Base-by-base conservation (phyloP, 2,797 vertebrate genomes). In the Philypnodon macrostomus region DNA sequence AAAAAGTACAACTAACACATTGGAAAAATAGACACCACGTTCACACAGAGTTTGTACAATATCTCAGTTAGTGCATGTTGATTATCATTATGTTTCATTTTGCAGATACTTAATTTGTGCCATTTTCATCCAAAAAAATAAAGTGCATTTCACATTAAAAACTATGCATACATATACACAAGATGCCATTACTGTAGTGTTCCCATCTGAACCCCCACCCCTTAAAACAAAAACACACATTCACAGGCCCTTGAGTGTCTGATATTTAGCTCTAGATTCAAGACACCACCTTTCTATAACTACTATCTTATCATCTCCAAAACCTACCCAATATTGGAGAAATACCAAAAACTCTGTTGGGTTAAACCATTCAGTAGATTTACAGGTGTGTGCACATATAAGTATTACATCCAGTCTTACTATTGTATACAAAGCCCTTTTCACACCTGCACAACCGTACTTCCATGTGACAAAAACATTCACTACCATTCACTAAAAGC, bases 61-160 rank as follows among this genome's bases (percentile, higher is more conserved):
- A 85, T 86, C 73, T 88, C 77, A 80, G 69, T 86, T 88, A 92
- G 89, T 92, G 90, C 89, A 90, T 87, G 80, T 90, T 79, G 86
- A 87, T 88, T 90, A 89, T 90, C 78, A 4, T 80, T 82, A 85
- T 38, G 76, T 84, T 87, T 83, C 72, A 72, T 89, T 91, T 91
- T 90, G 90, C 90, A 91, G 90, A 89, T 90, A 87, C 81, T 85
- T 87, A 74, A 83, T 75, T 90, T 90, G 89, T 91, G 91, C 90
- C 88, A 83, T 90, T 88, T 73, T 89, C 70, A 70, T 81, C 67
- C 72, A 72, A 81, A 86, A 40, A 89, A 91, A 88, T 91, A 91
- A 92, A 92, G 90, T 92, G 91, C 91, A 90, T 91, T 91, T 91
- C 83, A 91, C 88, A 89, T 89, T 87, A 79, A 89, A 83, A 75